Evolutionary conservation across 53 echinoderm and acorn worm genomes (phyloP), one percentile per base, ranked within the genome.

Genomic region (Antedon mediterranea): DNA sequence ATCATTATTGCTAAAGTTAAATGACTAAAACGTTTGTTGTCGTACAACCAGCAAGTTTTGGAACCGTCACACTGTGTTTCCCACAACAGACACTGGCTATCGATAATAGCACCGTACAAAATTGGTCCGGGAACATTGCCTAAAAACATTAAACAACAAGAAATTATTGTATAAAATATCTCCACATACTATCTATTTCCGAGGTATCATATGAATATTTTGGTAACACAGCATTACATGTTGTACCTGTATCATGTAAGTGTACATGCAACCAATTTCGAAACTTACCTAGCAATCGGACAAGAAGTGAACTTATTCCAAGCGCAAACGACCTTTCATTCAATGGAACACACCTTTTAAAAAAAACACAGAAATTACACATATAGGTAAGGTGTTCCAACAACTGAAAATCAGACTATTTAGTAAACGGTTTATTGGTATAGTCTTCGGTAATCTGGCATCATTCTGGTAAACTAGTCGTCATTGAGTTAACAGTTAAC

Each of bases 41-140:
- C 72, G 79, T 91, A 91, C 29, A 83, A 75, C 91, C 91, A 91
- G 73, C 91, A 91, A 14, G 83, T 85, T 29, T 86, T 79, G 43
- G 79, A 79, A 28, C 79, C 78, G 71, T 83, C 78, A 13, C 83
- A 75, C n/a, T 86, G 85, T 26, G 74, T 30, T 31, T 91, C 85
- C 91, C 91, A 91, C 26, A 91, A 75, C 14, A 88, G 30, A 41
- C 91, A 91, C 8, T 88, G 83, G 32, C 76, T 83, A 73, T 91
- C 91, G 72, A 91, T 83, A 33, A 85, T 83, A 32, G 84, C 91
- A 29, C 91, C 91, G 74, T 88, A 88, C 30, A 88, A 83, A 32
- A 91, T 88, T 15, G 91, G 91, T 1, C 88, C 91, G 15, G 91
- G 91, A n/a, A 91, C 91, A 31, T 80, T 82, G 3, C 91, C 91